Base-by-base conservation (phyloP, 2,797 vertebrate genomes). In the Neopelma chrysocephalum region DNA sequence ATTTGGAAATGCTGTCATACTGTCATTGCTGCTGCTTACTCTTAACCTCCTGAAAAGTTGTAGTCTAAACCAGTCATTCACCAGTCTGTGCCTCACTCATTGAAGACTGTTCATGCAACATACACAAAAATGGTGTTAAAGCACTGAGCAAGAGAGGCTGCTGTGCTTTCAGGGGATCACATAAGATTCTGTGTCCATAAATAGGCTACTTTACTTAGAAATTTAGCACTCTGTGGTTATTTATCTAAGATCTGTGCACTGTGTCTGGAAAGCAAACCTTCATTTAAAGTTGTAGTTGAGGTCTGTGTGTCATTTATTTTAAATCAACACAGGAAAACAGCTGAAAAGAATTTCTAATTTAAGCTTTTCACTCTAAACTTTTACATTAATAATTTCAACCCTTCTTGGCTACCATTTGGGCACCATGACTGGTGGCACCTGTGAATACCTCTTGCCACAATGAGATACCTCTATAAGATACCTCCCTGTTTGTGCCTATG, bases 141-240 rank as follows among this genome's bases (percentile, higher is more conserved):
- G 34, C 0, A 6, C 15, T 42, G 53, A 92, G 48, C 20, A 47
- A 86, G 54, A 57, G 11, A 58, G 17, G 12, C n/a, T 83, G 10
- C 31, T 1, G 0, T 25, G 22, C 16, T 60, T 71, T 68, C 51
- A 83, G 32, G 31, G 31, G 23, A 26, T 61, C 66, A 54, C 20
- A n/a, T 17, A 58, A 87, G 31, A 77, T 62, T 64, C 12, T 11
- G 9, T 71, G 32, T 6, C 71, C 36, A 19, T 64, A 93, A 95
- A 69, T 70, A 89, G 10, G 8, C 5, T 87, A 12, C 36, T 62
- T 86, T 93, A 83, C 80, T 91, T 79, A 92, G 86, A 94, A 94
- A 86, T 68, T 8, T 79, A 65, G 38, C n/a, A 48, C 9, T 75
- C 26, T 64, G 71, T 82, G 80, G 77, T 72, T 38, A 73, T 93